Percentiles rank a stretch among this genome's conserved stretches.
Conservation (phyloP, 2,113 vertebrate species). For the Pagrus major region DNA sequence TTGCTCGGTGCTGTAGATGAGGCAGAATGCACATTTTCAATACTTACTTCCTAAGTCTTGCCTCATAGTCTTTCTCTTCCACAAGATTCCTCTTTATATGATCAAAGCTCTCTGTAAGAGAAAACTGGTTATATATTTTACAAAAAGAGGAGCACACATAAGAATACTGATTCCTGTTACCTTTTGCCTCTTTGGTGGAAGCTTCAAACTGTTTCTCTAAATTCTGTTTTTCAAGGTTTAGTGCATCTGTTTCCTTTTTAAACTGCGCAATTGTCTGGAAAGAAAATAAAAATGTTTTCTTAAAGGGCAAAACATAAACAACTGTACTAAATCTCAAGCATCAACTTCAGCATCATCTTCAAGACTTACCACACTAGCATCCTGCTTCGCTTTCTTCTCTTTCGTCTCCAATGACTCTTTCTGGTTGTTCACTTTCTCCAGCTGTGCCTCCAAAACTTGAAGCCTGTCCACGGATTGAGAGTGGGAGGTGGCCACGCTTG, state of each 20-base stretch:
- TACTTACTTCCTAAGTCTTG: slow-evolving; percentile 89
- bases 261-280: slow-evolving; percentile 80
- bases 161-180: slow-evolving; percentile 70
- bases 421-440: slow-evolving; percentile 85
- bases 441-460: slow-evolving; percentile 88
- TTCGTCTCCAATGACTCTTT: slow-evolving; percentile 85
- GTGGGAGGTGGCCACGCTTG: slow-evolving; percentile 85
- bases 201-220: slow-evolving; percentile 85
- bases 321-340: background rate
- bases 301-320: background rate
- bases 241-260: slow-evolving; percentile 82
- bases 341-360: background rate
- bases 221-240: slow-evolving; percentile 85
- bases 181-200: slow-evolving; percentile 87
- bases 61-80: slow-evolving; percentile 89
- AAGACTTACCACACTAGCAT: slow-evolving; percentile 85
- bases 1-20: background rate
- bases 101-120: slow-evolving; percentile 89
- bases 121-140: background rate
- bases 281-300: background rate
- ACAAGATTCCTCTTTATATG: slow-evolving; percentile 87
- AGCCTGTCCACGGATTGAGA: slow-evolving; percentile 85
- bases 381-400: slow-evolving; percentile 84
- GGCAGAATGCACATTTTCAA: background rate
- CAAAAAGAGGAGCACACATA: background rate